A percentile compares a stretch with the other conserved stretches of the same genome.
These are phyloP conservation scores for Eupithecia subfuscata DNA, from an alignment of 2,888 invertebrate genomes.

Conservation along the genomic window DNA sequence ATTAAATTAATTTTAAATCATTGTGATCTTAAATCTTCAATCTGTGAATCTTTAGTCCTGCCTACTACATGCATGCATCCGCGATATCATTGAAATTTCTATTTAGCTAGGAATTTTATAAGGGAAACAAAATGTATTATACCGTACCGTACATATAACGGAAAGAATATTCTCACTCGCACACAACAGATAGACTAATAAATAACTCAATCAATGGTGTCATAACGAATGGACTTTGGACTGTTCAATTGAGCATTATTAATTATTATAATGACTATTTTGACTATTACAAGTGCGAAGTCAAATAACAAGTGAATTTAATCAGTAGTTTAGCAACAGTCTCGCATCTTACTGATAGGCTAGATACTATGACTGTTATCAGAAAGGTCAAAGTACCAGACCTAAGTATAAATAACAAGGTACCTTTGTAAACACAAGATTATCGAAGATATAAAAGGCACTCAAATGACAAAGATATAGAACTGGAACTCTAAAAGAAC, in stretches of 20 bases:
- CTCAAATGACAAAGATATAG: background rate
- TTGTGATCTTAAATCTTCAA: background rate
- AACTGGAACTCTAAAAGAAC: background rate
- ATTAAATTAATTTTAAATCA: background rate
- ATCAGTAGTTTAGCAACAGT: slow-evolving; percentile 24
- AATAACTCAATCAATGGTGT: background rate
- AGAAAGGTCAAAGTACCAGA: slow-evolving; percentile 17
- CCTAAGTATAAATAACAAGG: background rate
- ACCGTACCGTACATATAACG: background rate
- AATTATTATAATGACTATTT: slow-evolving; percentile 15
- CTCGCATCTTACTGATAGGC: slow-evolving; percentile 1
- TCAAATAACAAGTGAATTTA: background rate
- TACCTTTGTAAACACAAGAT: background rate
- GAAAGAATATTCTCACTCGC: background rate
- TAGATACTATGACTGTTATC: slow-evolving; percentile 2
- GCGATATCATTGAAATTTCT: background rate
- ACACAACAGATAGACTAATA: background rate
- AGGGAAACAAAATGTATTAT: background rate
- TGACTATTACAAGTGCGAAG: slow-evolving; percentile 4
- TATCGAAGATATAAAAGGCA: background rate
- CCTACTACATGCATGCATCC: background rate
- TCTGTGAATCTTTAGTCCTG: background rate
- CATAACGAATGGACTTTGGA: slow-evolving; percentile 15
- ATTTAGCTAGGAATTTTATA: background rate
- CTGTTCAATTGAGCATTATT: slow-evolving; percentile 4